Base-by-base conservation (phyloP, 2,888 invertebrate genomes). In the Byasa hedistus region DNA sequence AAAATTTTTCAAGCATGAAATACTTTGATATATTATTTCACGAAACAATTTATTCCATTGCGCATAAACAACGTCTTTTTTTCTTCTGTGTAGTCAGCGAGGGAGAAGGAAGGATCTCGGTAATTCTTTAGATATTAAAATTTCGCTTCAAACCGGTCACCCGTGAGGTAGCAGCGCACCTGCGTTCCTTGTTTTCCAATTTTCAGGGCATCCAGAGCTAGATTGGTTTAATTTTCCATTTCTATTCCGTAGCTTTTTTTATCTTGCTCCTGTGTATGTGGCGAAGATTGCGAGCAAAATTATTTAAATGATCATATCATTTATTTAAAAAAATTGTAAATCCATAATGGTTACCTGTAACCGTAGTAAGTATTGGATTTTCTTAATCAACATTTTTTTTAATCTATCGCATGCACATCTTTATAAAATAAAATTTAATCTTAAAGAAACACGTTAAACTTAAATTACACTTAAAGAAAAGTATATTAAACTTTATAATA, bases 91-190 rank as follows among this genome's bases (percentile, higher is more conserved):
- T 52, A 7, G 52, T 24, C 36, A 54, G n/a, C 7, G 24, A 54
- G 52, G 12, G 52, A 54, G 22, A 54, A 54, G 22, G 22, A 54
- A 54, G 12, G n/a, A 2, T 39, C 23, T 21, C 44, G 15, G 56
- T 51, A 56, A 60, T 60, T 36, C 51, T 60, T 57, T 66, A 32
- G 54, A 61, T 60, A 66, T 61, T 66, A 66, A 66, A 65, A 65
- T 57, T 60, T 55, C 52, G 21, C 24, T 61, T 52, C 36, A 57
- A 61, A 39, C 61, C 10, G 52, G 32, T 61, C 52, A 51, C 39
- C 36, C 61, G 51, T 24, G 36, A 15, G 15, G 39, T 39, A 39
- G 22, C 22, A 19, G 22, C n/a, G 21, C 61, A 65, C 65, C 61
- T 65, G 61, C 24, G 52, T 39, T 61, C 17, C 21, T 61, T 65